Evolutionary conservation across 2,797 vertebrate species (phyloP), one percentile per base, ranked within the genome.

Genomic region (Premnoplex brunnescens): DNA sequence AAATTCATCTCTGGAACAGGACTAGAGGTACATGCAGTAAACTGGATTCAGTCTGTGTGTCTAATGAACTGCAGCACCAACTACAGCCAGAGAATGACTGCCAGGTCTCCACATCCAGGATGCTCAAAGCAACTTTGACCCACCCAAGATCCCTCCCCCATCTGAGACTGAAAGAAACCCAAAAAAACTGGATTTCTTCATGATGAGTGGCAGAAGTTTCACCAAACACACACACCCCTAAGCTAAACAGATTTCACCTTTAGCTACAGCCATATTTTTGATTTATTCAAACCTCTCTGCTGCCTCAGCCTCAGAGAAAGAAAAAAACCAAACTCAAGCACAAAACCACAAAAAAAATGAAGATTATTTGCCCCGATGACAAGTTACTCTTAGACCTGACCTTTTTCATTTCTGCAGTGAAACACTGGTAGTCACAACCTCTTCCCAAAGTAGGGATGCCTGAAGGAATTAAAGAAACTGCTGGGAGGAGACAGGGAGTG

Each of bases 391-490:
- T 73, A 52, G 60, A 89, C 91, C 49, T 66, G 75, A 82, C 74
- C 90, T 80, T 75, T 39, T 76, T 21, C 39, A 52, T 32, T 49
- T 66, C 44, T 39, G 14, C 77, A 72, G 59, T 60, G 80, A 80
- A 59, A 30, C 63, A 76, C 23, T 18, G 32, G 22, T 21, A 64
- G 52, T 77, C 85, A 84, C 43, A 37, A 49, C 30, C 59, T 79
- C 48, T 59, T 79, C 78, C 91, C 74, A 46, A 71, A 30, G 52
- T 7, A 27, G 0, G 58, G 27, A 58, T 74, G 82, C 76, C 86
- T 95, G 77, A 71, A 90, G 72, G 75, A 85, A 89, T 81, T 92
- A 62, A 94, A 97, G 95, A 68, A 93, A 90, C 77, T 94, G 77
- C 72, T 79, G 48, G 78, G 73, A 93, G 63, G 93, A 51, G 95